Evolutionary conservation across 1,140 invertebrate species (phyloP), one percentile per base, ranked within the genome.

Genomic region (Aplysia californica): DNA sequence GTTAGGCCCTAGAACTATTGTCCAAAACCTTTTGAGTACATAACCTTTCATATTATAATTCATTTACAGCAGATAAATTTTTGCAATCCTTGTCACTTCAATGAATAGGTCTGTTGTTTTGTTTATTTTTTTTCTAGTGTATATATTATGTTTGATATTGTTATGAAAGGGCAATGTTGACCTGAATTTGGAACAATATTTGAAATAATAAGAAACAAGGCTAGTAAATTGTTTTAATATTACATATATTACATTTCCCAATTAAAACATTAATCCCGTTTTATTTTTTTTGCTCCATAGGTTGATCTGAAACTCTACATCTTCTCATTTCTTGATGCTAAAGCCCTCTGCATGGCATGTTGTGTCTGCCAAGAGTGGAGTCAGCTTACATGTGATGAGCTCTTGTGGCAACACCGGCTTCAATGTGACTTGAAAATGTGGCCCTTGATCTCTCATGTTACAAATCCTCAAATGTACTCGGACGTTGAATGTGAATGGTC

Each of bases 401-500:
- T 84, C 5, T 56, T 87, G 15, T 87, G 86, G 86, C 73, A 80
- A 23, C 67, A 75, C 10, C 59, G 80, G 15, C 75, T 87, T 26
- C 44, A 76, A 36, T 36, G 70, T 31, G 84, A 87, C 75, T 64
- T 81, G 10, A 75, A 44, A 55, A 69, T 38, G 0, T 87, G 86
- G 86, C 68, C 80, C 55, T 74, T 81, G 18, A 83, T 87, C 41
- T 82, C 83, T 50, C 84, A 86, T 67, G 75, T 68, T 21, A 84
- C 85, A 15, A 85, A 87, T 71, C 86, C 86, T 65, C 71, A 78
- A 10, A 76, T 85, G 21, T 87, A 87, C 61, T 80, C 78, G 75
- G 85, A 87, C 64, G 83, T 84, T 23, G 71, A 82, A 18, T 87
- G 85, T 15, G 86, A 87, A 20, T 86, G 83, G 83, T 76, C 84